Evolutionary conservation across 2,113 vertebrate genomes (phyloP), one percentile per base, ranked within the genome.

Genomic region (Aramus guarauna): DNA sequence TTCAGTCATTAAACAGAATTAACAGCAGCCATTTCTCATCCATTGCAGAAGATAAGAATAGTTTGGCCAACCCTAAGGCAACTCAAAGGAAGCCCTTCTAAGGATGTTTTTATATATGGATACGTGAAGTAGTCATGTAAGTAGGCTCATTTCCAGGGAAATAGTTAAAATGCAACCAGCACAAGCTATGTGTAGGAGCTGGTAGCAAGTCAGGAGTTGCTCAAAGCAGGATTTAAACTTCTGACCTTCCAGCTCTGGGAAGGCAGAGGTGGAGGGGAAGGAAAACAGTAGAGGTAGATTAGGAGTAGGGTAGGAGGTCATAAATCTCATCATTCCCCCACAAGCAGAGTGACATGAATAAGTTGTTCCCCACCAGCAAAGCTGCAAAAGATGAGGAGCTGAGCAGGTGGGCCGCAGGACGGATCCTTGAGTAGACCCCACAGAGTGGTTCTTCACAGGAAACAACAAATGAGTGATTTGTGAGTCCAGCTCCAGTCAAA

Each of bases 1-100:
- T 62, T 50, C 85, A 39, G 60, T n/a, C 90, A 67, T 53, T 55
- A 50, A 58, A 36, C 26, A 10, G 60, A 47, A 96, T 78, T 87
- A 90, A 68, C 77, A 92, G 85, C 77, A 85, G 73, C 84, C 60
- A 78, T 67, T 87, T 71, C 88, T 94, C 92, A 88, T 47, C 68
- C 47, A 6, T 6, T 78, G 60, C 63, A 64, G 36, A 20, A 50
- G 30, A 32, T 36, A 60, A 34, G 75, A 72, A 60, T 0, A 45
- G n/a, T 30, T 8, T 53, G 84, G 59, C 50, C 84, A 77, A 45
- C 19, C 18, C 55, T 15, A 8, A n/a, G 47, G 32, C 52, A 90
- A 5, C 56, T 50, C 77, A 34, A 27, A 78, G 60, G 52, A 80
- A 47, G 19, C 52, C 37, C 13, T n/a, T 66, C 73, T 52, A 1